Evolutionary conservation across 2,113 vertebrate species (phyloP), one percentile per base, ranked within the genome.

Genomic region (Gobio gobio): DNA sequence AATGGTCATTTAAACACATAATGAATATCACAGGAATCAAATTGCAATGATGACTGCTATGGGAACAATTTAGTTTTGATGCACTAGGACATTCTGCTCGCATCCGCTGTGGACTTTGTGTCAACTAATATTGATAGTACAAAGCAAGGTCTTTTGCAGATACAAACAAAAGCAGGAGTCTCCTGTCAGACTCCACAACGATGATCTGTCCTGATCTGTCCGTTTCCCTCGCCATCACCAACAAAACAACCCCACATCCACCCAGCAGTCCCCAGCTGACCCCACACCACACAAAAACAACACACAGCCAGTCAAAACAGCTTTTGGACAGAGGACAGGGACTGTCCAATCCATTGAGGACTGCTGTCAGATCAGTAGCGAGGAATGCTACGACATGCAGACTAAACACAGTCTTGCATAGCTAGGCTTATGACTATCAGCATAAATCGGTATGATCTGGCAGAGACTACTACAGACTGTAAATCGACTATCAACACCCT

Each of bases 241-340:
- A 22, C 49, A 77, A 56, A 77, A 54, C 74, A 54, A 29, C 3
- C 47, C 47, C 26, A 24, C n/a, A 2, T 20, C 51, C 18, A 22
- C 18, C 5, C 75, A 58, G 12, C 49, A 2, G 29, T 77, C 26
- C 18, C 14, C 51, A 36, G 13, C 75, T 58, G 49, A 58, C 16
- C 75, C 51, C 51, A 56, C 29, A 14, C 13, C 29, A 36, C 26
- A 64, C 63, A 33, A 56, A 12, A 3, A 76, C 40, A 45, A n/a
- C 43, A 47, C 43, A 26, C 74, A 58, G 29, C 54, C 29, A 68
- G 49, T 77, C 51, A 77, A 58, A 77, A 76, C 75, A 56, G 18
- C 26, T 36, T 22, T 20, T 36, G 10, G 63, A 18, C 29, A 9
- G 63, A 33, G 43, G 26, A 33, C 26, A 22, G 74, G 13, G 4